Base-by-base conservation (phyloP, 2,113 vertebrate species). In the Leptocoma aspasia region DNA sequence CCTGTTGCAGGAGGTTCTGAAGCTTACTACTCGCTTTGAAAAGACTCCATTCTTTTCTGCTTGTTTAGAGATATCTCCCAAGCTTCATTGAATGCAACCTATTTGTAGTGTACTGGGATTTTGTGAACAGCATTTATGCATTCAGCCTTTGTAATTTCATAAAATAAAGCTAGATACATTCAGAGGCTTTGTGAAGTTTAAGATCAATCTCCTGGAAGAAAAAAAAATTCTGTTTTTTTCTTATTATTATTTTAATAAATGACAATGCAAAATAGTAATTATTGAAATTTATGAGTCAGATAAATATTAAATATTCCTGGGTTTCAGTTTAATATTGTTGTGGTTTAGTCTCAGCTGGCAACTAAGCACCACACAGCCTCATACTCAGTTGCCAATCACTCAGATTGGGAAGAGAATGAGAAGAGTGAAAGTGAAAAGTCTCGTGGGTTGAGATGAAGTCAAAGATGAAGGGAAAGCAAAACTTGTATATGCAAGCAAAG, bases 21-120 rank as follows among this genome's bases (percentile, higher is more conserved):
- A 70, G 10, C 27, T 89, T 70, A 15, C 26, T 70, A 17, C 17
- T 57, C 61, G 20, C 30, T 76, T 19, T 39, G 21, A 50, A 57
- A 61, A 45, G 0, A 2, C 0, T 2, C 3, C 12, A 31, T n/a
- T 54, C 2, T 89, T 65, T 73, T 60, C 31, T 85, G 7, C 15
- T 28, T 64, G 5, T 41, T 70, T 33, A 39, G 20, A 52, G 23
- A 20, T 39, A 27, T 41, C 6, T 39, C 33, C 28, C 15, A 63
- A 54, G 5, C n/a, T 80, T 77, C 16, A 37, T 7, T 54, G 28
- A 92, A 63, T 39, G 6, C 1, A 17, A 52, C 2, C 3, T 66
- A 11, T 57, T 42, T 35, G 27, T 33, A 79, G 5, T 16, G 20
- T 41, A 41, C 16, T 41, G 22, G 13, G 22, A 65, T 92, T 87